Percentiles rank a stretch among this genome's conserved stretches.
Conservation (phyloP, 2,113 vertebrate genomes). For the Tetrax tetrax region DNA sequence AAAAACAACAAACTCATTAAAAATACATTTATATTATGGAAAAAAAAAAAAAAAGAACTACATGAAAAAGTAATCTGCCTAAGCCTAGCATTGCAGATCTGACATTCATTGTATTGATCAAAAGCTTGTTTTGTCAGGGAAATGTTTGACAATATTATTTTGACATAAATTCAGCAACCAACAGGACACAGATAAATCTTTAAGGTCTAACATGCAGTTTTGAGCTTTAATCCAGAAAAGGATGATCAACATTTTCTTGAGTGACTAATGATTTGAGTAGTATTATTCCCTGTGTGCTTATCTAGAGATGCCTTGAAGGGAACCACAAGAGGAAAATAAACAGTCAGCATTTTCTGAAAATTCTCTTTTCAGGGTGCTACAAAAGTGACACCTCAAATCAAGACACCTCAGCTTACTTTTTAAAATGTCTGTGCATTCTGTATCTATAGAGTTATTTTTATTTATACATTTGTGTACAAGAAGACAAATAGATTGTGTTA, state of each 20-base stretch:
- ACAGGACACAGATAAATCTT: conserved; percentile 20
- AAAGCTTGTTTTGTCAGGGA: conserved; percentile 51
- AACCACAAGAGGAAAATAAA: background rate
- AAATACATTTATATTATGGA: conserved; percentile 11
- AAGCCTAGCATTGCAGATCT: conserved; percentile 40
- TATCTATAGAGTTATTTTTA: background rate
- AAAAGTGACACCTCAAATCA: background rate
- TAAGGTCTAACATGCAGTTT: background rate
- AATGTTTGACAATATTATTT: conserved; percentile 51
- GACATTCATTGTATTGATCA: conserved; percentile 54
- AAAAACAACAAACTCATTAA: conserved; percentile 13
- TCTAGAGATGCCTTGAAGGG: background rate
- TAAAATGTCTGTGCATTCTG: background rate
- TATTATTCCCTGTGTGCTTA: background rate
- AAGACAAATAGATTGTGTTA: background rate
- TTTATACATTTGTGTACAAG: background rate
- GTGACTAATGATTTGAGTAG: background rate
- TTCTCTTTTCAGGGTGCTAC: background rate
- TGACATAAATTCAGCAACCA: conserved; percentile 11
- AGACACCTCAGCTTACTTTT: background rate
- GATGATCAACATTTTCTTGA: background rate
- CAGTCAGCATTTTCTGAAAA: background rate
- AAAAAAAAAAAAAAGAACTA: background rate
- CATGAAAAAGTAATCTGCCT: background rate
- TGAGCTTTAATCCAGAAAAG: conserved; percentile 27